Base-by-base conservation (phyloP, 2,113 vertebrate species). In the Hiodon alosoides region DNA sequence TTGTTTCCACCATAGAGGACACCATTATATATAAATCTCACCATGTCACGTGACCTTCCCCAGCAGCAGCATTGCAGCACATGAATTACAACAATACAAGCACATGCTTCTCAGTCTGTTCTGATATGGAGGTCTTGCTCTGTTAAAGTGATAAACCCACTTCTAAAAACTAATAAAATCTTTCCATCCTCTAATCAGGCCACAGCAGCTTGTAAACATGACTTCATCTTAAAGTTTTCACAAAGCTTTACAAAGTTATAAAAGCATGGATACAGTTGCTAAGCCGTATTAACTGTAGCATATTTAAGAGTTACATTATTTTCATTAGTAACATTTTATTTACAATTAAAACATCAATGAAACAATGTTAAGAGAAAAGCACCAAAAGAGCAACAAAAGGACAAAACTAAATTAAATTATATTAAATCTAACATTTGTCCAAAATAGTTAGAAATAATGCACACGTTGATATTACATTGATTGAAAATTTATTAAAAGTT, bases 121-220 rank as follows among this genome's bases (percentile, higher is more conserved):
- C 8, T 59, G 10, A 59, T 9, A 59, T 59, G n/a, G 5, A 59
- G n/a, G 59, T 16, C 59, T 61, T 61, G 5, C 9, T 65, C 47
- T 65, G 16, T 46, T 62, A 16, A 62, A 62, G 62, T 65, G 62
- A 31, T 17, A 46, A 3, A 46, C 9, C 4, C 17, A 46, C 47
- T 7, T 65, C 5, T 65, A 46, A 46, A 65, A 0, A 16, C 8
- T 9, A 46, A 7, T 46, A 3, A 16, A 31, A 58, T 72, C 77
- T 83, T 82, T 81, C 76, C 83, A 85, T 85, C 85, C 81, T 87
- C 74, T 81, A 79, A 82, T 84, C 79, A 82, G 81, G 83, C 78
- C 82, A 52, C 68, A 64, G 52, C 62, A 72, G 54, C 78, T 74
- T 80, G 48, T 78, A 78, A 82, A 50, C 77, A 79, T 80, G 77